phyloP scores from a whole-genome alignment of 2,113 vertebrate genomes.

The Protomyctophum bolini region DNA sequence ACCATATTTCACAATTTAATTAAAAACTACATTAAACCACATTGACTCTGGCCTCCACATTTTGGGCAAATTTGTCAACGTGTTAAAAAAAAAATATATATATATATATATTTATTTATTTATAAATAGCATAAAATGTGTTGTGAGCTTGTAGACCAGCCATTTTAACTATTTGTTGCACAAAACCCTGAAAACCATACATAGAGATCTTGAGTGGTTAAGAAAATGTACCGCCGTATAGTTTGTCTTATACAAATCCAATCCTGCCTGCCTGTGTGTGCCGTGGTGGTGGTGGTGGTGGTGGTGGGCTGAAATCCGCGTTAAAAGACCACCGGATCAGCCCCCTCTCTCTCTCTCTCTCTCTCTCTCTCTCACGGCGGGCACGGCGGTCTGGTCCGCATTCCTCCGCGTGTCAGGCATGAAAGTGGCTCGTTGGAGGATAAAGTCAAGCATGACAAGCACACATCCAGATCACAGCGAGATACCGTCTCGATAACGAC shows the following conservation, averaged over 20 bases:
- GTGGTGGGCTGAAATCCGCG: no score
- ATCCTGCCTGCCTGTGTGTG: background rate
- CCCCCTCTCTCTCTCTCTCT: no score
- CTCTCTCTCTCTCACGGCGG: background rate
- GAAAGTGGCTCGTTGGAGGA: slow-evolving; percentile 24
- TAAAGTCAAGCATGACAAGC: slow-evolving; percentile 26
- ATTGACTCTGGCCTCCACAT: no score
- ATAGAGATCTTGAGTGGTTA: background rate
- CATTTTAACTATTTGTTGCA: background rate
- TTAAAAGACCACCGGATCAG: background rate
- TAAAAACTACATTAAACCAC: no score
- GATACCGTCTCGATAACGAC: slow-evolving; percentile 18
- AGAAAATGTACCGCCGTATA: background rate
- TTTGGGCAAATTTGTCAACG: no score
- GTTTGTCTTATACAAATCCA: no score
- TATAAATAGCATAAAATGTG: no score
- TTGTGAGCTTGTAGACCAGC: no score
- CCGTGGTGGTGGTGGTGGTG: no score
- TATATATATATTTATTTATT: no score
- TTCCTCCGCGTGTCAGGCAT: slow-evolving; percentile 11
- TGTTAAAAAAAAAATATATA: no score
- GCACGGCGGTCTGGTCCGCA: slow-evolving; percentile 11
- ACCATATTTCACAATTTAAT: no score
- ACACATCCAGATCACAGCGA: slow-evolving; percentile 25
- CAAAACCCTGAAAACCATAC: background rate